These are phyloP conservation scores for Lytechinus pictus DNA, from an alignment of 35 echinoderm and acorn worm genomes.

Conservation along the genomic window DNA sequence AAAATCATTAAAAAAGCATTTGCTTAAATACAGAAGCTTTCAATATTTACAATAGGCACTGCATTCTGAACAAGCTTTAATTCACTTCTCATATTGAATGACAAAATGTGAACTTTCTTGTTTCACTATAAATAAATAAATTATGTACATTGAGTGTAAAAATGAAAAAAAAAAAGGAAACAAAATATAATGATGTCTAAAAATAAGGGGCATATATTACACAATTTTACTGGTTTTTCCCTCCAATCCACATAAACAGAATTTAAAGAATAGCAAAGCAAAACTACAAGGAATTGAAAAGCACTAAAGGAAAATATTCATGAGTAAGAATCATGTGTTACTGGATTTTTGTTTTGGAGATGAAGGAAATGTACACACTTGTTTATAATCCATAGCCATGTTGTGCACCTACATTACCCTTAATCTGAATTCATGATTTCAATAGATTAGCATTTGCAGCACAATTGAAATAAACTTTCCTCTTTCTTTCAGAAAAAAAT, in stretches of 20 bases:
- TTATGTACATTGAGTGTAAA: neutral
- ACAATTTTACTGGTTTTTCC: too few relatives aligned
- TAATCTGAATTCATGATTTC: neutral
- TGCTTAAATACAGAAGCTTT: neutral
- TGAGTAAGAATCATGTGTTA: too few relatives aligned
- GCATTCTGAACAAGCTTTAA: neutral
- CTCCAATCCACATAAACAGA: neutral
- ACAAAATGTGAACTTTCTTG: neutral
- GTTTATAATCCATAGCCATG: too few relatives aligned
- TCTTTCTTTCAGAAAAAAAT: neutral
- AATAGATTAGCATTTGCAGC: neutral
- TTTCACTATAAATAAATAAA: neutral
- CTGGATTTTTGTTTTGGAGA: too few relatives aligned
- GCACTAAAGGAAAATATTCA: neutral
- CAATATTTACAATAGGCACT: neutral
- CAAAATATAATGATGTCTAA: neutral
- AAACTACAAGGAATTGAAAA: neutral
- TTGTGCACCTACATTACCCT: neutral
- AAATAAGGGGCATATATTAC: neutral
- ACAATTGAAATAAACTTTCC: neutral
- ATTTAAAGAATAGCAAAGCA: neutral
- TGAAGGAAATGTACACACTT: too few relatives aligned
- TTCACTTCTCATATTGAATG: neutral
- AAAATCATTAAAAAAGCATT: neutral
- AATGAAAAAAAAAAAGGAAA: neutral